phyloP scores from a whole-genome alignment of 1,140 invertebrate species.

The Cydia fagiglandana region DNA sequence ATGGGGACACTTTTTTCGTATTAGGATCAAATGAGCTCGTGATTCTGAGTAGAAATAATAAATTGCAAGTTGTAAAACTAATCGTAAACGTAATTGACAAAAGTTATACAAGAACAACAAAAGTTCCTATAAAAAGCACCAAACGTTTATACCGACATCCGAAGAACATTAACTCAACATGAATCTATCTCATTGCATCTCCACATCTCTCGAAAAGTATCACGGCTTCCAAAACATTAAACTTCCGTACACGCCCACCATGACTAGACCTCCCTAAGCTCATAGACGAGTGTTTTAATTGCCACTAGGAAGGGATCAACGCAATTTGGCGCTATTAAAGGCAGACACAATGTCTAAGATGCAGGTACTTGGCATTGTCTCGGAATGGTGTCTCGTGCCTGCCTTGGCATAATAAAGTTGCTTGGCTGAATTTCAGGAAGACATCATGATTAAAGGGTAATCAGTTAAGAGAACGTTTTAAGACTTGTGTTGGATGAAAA shows the following conservation, averaged over 20 bases:
- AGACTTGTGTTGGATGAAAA: background rate
- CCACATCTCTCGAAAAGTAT: conserved; percentile 18
- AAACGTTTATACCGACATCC: background rate
- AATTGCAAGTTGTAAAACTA: no score
- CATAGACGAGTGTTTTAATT: background rate
- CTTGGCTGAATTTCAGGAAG: background rate
- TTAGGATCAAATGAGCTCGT: no score
- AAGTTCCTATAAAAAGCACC: background rate
- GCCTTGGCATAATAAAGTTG: background rate
- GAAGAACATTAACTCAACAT: conserved; percentile 19
- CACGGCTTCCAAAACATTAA: conserved; percentile 26
- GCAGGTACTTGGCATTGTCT: conserved; percentile 24
- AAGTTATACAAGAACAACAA: background rate
- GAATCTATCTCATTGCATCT: conserved; percentile 22
- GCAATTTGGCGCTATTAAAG: conserved; percentile 22
- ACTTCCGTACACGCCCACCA: background rate
- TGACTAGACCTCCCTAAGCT: background rate
- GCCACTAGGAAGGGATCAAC: background rate
- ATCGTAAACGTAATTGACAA: no score
- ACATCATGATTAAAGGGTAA: conserved; percentile 2
- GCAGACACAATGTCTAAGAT: conserved; percentile 28
- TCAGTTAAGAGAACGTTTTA: background rate
- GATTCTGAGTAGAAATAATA: no score
- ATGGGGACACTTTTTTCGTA: no score
- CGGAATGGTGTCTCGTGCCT: conserved; percentile 10